Evolutionary conservation across 1,140 invertebrate species (phyloP).

Genomic region (Solenopsis fugax): DNA sequence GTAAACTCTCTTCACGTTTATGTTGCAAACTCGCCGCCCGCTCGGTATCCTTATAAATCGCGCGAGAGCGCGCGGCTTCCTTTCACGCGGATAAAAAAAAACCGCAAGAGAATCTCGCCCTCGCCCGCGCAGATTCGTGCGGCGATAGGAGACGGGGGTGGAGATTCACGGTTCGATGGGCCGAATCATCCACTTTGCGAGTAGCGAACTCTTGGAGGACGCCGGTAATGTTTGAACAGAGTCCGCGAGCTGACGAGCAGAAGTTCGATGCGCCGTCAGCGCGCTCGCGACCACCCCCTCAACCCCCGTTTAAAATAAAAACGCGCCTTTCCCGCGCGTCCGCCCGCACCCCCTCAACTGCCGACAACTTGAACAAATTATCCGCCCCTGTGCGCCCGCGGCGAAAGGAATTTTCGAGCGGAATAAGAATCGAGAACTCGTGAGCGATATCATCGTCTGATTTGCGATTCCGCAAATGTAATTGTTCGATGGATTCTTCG

Average conservation of each 20-base stretch:
- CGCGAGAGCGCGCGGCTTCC: slow-evolving; percentile 25
- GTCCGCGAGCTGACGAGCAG: slow-evolving; percentile 46
- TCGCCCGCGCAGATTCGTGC: slow-evolving; percentile 23
- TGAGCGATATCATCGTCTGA: slow-evolving; percentile 42
- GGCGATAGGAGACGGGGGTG: background rate
- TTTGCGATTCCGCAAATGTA: slow-evolving; percentile 48
- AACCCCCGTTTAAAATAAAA: slow-evolving; percentile 46
- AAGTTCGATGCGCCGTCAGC: slow-evolving; percentile 42
- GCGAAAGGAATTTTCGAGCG: slow-evolving; percentile 28
- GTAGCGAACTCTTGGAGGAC: slow-evolving; percentile 40
- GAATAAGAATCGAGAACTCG: slow-evolving; percentile 34
- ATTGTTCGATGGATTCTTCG: slow-evolving; percentile 46
- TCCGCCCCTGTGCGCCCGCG: slow-evolving; percentile 19
- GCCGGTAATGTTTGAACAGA: slow-evolving; percentile 51
- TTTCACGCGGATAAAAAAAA: slow-evolving; percentile 43
- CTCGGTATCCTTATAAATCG: slow-evolving; percentile 42
- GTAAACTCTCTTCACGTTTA: slow-evolving; percentile 39
- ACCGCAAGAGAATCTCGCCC: slow-evolving; percentile 39
- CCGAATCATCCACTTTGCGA: slow-evolving; percentile 54
- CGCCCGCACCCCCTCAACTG: background rate
- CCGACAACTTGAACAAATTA: slow-evolving; percentile 41
- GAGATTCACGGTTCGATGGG: slow-evolving; percentile 48
- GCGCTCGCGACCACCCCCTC: slow-evolving; percentile 2
- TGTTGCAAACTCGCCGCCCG: background rate
- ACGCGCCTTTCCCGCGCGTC: background rate